Percentiles rank a stretch among this genome's conserved stretches.
These are phyloP conservation scores for Thyatira batis DNA, from an alignment of 2,888 invertebrate species.

Conservation along the genomic window DNA sequence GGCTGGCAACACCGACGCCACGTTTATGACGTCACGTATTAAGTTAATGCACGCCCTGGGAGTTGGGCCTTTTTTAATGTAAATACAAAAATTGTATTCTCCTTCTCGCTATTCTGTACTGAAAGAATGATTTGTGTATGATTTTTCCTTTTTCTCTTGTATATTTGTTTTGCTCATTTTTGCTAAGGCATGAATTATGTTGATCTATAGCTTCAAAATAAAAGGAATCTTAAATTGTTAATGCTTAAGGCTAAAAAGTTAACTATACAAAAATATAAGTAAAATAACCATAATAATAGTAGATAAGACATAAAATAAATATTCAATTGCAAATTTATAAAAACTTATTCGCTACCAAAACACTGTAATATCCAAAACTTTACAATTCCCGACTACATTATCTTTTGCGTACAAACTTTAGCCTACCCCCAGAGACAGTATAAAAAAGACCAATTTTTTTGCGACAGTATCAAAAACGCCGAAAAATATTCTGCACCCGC, in stretches of 20 bases:
- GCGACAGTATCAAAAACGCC: slow-evolving; percentile 21
- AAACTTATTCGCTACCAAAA: not conserved
- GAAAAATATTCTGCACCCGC: slow-evolving; percentile 38
- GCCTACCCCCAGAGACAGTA: not conserved
- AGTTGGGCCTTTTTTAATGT: slow-evolving; percentile 34
- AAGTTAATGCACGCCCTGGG: slow-evolving; percentile 44
- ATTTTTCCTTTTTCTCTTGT: not conserved
- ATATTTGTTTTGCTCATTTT: too few relatives aligned
- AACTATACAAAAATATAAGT: too few relatives aligned
- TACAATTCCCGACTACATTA: slow-evolving; percentile 19
- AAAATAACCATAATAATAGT: too few relatives aligned
- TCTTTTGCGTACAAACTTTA: slow-evolving; percentile 24
- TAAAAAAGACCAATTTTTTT: not conserved
- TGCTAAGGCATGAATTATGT: too few relatives aligned
- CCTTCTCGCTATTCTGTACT: slow-evolving; percentile 17
- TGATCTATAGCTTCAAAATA: not conserved
- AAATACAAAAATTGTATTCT: slow-evolving; percentile 34
- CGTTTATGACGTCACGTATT: slow-evolving; percentile 70
- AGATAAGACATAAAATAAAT: not conserved
- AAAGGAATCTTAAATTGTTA: not conserved
- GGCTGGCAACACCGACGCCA: slow-evolving; percentile 49
- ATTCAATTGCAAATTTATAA: not conserved
- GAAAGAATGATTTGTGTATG: slow-evolving; percentile 21
- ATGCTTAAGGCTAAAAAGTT: too few relatives aligned
- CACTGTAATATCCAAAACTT: slow-evolving; percentile 9